Evolutionary conservation across 2,113 vertebrate species (phyloP), one percentile per base, ranked within the genome.

Genomic region (Buteo buteo): DNA sequence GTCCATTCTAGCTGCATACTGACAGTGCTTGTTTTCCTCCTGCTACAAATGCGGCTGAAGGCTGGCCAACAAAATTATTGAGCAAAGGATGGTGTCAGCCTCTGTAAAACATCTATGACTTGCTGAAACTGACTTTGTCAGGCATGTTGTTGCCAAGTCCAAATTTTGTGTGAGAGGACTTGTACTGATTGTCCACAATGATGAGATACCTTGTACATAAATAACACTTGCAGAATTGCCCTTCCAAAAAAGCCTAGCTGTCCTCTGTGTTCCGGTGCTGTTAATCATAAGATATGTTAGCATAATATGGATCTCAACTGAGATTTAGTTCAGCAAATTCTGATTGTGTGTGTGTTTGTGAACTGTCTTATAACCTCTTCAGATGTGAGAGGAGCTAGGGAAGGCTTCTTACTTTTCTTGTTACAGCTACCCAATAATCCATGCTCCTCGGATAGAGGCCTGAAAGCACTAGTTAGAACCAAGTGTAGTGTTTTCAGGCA

Each of bases 41-140:
- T 88, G 93, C 94, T 82, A 82, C 96, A 96, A 92, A 93, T 22
- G 38, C 6, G 5, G 87, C 86, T 77, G 54, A 52, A 86, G 84
- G 47, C 22, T 92, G 92, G 80, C 73, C 92, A 71, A 16, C 71
- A 36, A 44, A 91, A 85, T 78, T 90, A 80, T 28, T 7, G 6
- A 96, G 80, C 91, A 86, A 72, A 55, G 87, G 54, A 85, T 70
- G 80, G 94, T 78, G 82, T 91, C 82, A 81, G 78, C 83, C 79
- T 94, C 92, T 58, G 61, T 93, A 96, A 95, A 81, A 45, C 58
- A 80, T 36, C 88, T 93, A 79, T 28, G 19, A 45, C 91, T 91
- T 97, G 92, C 61, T 90, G 93, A 96, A 97, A 47, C 50, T 84
- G 86, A 52, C 90, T 88, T 90, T 95, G 59, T 88, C 91, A 82